Evolutionary conservation across 2,888 invertebrate genomes (phyloP).

Genomic region (Atherix ibis): DNA sequence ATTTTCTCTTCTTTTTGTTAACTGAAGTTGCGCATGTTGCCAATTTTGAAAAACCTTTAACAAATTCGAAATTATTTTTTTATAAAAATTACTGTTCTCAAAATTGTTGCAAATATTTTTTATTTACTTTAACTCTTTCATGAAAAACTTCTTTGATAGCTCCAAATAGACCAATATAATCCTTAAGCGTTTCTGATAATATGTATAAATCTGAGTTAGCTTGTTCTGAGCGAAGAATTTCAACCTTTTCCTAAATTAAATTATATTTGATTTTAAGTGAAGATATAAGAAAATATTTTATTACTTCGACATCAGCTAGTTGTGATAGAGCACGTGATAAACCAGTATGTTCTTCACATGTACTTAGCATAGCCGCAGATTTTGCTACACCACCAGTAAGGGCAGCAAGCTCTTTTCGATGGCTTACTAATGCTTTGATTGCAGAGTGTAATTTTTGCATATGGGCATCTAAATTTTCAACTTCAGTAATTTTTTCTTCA

Average conservation of each 20-base stretch:
- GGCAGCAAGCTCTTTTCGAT: slow-evolving; percentile 67
- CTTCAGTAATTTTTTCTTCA: slow-evolving; percentile 83
- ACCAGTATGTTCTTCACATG: slow-evolving; percentile 84
- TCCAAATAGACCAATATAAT: slow-evolving; percentile 81
- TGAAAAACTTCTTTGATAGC: slow-evolving; percentile 73
- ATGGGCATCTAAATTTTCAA: slow-evolving; percentile 81
- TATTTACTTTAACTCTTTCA: slow-evolving; percentile 49
- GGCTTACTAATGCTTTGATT: slow-evolving; percentile 72
- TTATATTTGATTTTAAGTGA: not conserved
- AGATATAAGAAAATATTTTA: no score
- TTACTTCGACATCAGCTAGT: slow-evolving; percentile 75
- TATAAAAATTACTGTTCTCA: not conserved
- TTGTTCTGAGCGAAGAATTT: slow-evolving; percentile 77
- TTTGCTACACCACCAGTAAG: slow-evolving; percentile 74
- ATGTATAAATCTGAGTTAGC: slow-evolving; percentile 89
- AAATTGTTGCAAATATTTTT: not conserved
- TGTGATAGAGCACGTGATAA: slow-evolving; percentile 80
- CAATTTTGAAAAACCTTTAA: slow-evolving; percentile 89
- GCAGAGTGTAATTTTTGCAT: slow-evolving; percentile 73
- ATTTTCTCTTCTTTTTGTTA: slow-evolving; percentile 85
- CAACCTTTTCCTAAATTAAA: slow-evolving; percentile 45
- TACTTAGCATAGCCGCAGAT: slow-evolving; percentile 76
- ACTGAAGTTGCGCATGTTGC: slow-evolving; percentile 90
- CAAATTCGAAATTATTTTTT: slow-evolving; percentile 25
- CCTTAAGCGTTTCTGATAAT: slow-evolving; percentile 86